Evolutionary conservation across 2,113 vertebrate genomes (phyloP).

Genomic region (Fulica atra): DNA sequence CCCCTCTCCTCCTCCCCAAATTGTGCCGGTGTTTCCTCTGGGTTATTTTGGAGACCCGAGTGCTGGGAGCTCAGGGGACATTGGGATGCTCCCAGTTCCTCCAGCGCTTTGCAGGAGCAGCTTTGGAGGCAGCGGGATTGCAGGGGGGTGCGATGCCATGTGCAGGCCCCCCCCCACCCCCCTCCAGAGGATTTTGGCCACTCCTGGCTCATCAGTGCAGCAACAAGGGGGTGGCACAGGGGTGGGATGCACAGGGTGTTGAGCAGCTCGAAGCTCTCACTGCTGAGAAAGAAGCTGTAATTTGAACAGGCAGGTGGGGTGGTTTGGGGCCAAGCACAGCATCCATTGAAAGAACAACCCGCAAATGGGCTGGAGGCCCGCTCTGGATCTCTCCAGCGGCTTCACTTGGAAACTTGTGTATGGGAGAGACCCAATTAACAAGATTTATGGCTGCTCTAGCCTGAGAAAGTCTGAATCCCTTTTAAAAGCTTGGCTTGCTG

Average conservation of each 20-base stretch:
- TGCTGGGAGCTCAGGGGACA: neutral
- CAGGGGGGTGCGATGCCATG: neutral
- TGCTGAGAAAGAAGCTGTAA: neutral
- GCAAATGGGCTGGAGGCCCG: conserved; percentile 18
- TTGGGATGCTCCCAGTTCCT: neutral
- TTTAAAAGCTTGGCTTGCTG: conserved; percentile 55
- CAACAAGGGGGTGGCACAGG: rapidly evolving
- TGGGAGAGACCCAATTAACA: conserved; percentile 65
- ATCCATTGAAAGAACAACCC: conserved; percentile 38
- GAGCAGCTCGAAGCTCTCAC: neutral
- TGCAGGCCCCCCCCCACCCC: neutral
- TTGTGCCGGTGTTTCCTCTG: neutral
- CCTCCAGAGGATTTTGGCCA: neutral
- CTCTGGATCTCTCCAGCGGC: conserved; percentile 13
- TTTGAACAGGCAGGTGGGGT: conserved; percentile 30
- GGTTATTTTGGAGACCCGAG: neutral
- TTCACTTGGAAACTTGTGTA: conserved; percentile 54
- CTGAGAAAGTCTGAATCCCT: conserved; percentile 68
- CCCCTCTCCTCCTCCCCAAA: neutral
- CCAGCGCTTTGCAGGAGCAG: neutral
- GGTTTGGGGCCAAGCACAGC: neutral
- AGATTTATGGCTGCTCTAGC: conserved; percentile 67
- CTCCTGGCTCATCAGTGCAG: rapidly evolving
- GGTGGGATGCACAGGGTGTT: neutral
- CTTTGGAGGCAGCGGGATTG: neutral